Base-by-base conservation (phyloP, 1,140 invertebrate genomes). In the Drosophila sp. region DNA sequence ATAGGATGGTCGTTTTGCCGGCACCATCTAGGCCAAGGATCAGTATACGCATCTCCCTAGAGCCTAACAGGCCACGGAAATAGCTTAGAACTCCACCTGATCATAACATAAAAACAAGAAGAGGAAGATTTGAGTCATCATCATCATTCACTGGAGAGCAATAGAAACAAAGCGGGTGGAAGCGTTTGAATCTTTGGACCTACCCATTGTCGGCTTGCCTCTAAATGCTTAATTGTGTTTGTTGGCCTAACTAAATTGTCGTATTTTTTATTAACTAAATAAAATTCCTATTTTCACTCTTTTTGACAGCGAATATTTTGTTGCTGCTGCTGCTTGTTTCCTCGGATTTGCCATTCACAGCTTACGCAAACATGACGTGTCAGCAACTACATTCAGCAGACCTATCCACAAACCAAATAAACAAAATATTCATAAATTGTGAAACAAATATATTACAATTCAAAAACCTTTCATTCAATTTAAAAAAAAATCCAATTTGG, bases 1-100 rank as follows among this genome's bases (percentile, higher is more conserved):
- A 99, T 47, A 99, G 93, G 93, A 99, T 99, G 60, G 99, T 99
- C 6, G 99, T 99, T 95, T 99, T 99, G 73, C 98, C 98, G 91
- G 98, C 97, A 64, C 98, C 98, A 93, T 99, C 99, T 65, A 99
- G 93, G 8, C 99, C 99, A 40, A 99, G 94, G 91, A 99, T 99
- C 70, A 99, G 93, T 92, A 99, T 99, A 90, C 99, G 94, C 96
- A 99, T 98, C 94, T 99, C 98, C 79, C 97, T 95, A 70, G 96
- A 97, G 29, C 98, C 98, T 86, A 99, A 94, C 72, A 99, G 94
- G 87, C 96, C 96, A 90, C 96, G 96, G 93, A 99, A 99, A 93
- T 98, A 99, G 94, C 98, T 98, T 85, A 98, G 94, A 89, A 99
- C 93, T 90, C 97, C 97, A 94, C 98, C 98, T 99, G 92, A 35